Evolutionary conservation across 2,113 vertebrate genomes (phyloP), one percentile per base, ranked within the genome.

Genomic region (Scytalopus superciliaris): DNA sequence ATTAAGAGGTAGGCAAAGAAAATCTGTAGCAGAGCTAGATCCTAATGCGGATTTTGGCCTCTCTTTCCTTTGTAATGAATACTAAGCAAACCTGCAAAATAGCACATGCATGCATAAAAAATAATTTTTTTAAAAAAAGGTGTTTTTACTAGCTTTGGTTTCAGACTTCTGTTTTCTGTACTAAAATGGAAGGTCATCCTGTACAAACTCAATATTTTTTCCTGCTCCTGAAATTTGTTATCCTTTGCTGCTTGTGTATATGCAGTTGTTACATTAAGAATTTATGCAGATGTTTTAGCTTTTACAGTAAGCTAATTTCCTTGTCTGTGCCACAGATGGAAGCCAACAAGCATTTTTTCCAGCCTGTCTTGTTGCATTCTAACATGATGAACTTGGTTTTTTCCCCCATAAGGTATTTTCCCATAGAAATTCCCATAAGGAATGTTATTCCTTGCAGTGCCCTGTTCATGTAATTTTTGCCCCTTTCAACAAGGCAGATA

Each of bases 161-260:
- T 95, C 86, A 87, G 52, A 67, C 70, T 76, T 90, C 67, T 95
- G 92, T 89, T 92, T 95, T 94, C 87, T 95, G 69, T 93, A 89
- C 80, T 81, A 66, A 95, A 95, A 89, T 55, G 53, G 60, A 90
- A 86, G 62, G 86, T 75, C 88, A 90, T 89, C 25, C 44, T 92
- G 76, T 66, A 90, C 40, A 89, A 93, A 89, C 55, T 57, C 44
- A 74, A 6, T 81, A 88, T 53, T 88, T 92, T 59, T 88, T 93
- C 57, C 93, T 95, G 64, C 77, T 86, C 67, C 92, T 87, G 83
- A 92, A 84, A 89, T 92, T 80, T 93, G 79, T 83, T 96, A 84
- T 92, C 72, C 42, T 96, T 84, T 93, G 44, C 75, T 78, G 40
- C 19, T 12, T 50, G 24, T 24, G 28, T n/a, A 64, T 30, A 68